Conservation (phyloP, 1,140 invertebrate genomes). For the Drosophila nigromelanica region DNA sequence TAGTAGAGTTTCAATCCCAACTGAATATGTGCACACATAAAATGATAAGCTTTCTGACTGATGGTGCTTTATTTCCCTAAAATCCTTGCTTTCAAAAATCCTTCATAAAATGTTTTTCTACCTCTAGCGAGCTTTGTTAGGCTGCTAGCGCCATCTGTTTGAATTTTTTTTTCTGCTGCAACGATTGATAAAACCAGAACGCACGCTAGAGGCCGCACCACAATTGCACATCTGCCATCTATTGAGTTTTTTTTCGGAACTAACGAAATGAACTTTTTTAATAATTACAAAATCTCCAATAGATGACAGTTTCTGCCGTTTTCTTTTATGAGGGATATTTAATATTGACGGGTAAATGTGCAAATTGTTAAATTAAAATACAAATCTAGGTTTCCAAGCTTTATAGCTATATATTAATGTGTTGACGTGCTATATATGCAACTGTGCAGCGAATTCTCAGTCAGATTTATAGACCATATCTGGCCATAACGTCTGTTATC, state of each 20-base stretch:
- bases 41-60: neutral
- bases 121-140: too few relatives aligned
- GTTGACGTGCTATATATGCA: neutral
- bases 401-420: neutral
- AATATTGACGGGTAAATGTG: neutral
- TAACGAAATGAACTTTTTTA: too few relatives aligned
- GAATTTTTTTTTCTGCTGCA: too few relatives aligned
- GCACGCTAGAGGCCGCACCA: too few relatives aligned
- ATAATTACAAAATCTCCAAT: neutral
- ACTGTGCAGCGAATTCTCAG: neutral
- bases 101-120: too few relatives aligned
- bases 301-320: neutral
- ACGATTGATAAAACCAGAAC: neutral
- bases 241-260: too few relatives aligned
- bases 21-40: neutral
- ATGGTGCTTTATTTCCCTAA: neutral
- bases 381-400: neutral
- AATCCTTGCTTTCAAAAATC: neutral
- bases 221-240: too few relatives aligned
- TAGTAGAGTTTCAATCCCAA: neutral
- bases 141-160: too few relatives aligned
- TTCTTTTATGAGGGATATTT: too few relatives aligned
- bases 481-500: conserved; percentile 84
- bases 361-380: neutral
- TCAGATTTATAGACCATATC: conserved; percentile 45